These are phyloP conservation scores for Malurus melanocephalus DNA, from an alignment of 2,113 vertebrate species.

Conservation along the genomic window DNA sequence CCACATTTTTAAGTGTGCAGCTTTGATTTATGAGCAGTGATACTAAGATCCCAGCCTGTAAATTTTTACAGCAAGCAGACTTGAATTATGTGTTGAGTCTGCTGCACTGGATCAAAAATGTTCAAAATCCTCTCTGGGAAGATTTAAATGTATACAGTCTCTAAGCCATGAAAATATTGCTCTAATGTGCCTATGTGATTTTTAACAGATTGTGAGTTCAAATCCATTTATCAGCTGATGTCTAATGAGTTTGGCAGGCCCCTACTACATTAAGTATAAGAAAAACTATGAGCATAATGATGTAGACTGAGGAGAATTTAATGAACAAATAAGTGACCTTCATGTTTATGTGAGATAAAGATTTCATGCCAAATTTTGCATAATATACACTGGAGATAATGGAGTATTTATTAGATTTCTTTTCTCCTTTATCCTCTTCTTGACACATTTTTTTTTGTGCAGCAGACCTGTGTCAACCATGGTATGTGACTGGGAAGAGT, in stretches of 20 bases:
- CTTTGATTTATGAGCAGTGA: conserved; percentile 55
- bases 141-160: conserved; percentile 57
- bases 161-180: conserved; percentile 61
- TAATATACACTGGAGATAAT: conserved; percentile 11
- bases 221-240: conserved; percentile 69
- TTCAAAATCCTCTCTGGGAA: conserved; percentile 47
- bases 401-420: conserved; percentile 39
- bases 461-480: neutral
- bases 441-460: neutral
- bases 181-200: conserved; percentile 55
- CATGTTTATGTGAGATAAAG: conserved; percentile 52
- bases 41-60: conserved; percentile 45
- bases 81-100: conserved; percentile 59
- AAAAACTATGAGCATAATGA: conserved; percentile 54
- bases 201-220: conserved; percentile 70
- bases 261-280: conserved; percentile 41
- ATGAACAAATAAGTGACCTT: conserved; percentile 66
- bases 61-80: conserved; percentile 55
- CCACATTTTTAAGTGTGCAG: conserved; percentile 23
- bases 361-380: conserved; percentile 62
- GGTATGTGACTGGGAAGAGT: neutral
- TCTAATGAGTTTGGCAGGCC: conserved; percentile 66
- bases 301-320: conserved; percentile 62
- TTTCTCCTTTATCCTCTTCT: neutral
- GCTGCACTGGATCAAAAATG: conserved; percentile 45